Base-by-base conservation (phyloP, 1,140 invertebrate species). In the Pachypeltis micranthus region DNA sequence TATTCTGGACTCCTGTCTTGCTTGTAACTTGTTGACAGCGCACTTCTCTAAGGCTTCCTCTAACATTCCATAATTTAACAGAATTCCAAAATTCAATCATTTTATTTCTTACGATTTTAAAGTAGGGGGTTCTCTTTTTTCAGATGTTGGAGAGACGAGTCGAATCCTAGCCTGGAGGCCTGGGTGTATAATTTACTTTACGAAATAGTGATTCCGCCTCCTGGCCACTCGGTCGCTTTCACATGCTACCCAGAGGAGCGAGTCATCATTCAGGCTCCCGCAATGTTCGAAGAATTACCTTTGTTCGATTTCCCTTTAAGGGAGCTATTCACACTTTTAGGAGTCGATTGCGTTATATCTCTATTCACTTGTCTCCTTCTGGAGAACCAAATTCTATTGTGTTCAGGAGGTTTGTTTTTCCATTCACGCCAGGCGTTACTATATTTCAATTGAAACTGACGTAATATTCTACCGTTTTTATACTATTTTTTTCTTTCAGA, bases 161-260 rank as follows among this genome's bases (percentile, higher is more conserved):
- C 63, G 12, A 81, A 84, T 39, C 76, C 89, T 23, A 89, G 86
- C 70, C 77, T 96, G 34, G 96, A 98, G 75, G 90, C 89, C 31
- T 94, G 94, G 76, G 87, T 98, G 0, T 96, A 94, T 75, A 96
- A 96, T 78, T 78, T 98, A 59, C 78, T 98, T 3, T 94, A 95
- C 76, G 93, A 98, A 76, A 88, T 98, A 31, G 88, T 90, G 69
- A 78, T 96, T 64, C 95, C 94, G 39, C 76, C 86, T 58, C 82
- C 87, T 16, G 94, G 94, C 16, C 85, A 90, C 71, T 91, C 90
- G 61, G 78, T 96, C 61, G 84, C 87, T 62, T 87, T 96, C 69
- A 87, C 85, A 71, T 70, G 66, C 79, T 90, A 71, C 85, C 86
- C 59, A 82, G 87, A 67, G 74, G 81, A 16, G 83, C 87, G 64